A percentile compares a stretch with the other conserved stretches of the same genome.
Conservation (phyloP, 2,113 vertebrate species). For the Hemicordylus capensis region DNA sequence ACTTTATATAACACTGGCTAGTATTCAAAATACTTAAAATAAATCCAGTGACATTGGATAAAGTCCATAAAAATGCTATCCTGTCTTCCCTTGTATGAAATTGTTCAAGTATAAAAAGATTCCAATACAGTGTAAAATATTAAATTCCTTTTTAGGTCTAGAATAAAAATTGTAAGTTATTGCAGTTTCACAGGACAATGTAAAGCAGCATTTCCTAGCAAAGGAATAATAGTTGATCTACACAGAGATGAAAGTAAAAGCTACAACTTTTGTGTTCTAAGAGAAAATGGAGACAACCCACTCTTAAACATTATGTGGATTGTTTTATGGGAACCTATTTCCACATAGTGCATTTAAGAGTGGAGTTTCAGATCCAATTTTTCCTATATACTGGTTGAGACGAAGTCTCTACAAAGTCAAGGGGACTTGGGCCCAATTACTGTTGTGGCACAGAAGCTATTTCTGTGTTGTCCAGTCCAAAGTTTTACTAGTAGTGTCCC, state of each 20-base stretch:
- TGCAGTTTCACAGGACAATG: conserved; percentile 88
- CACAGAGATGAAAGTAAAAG: conserved; percentile 76
- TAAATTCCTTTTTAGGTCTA: conserved; percentile 90
- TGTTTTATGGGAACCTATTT: not conserved
- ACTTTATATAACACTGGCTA: conserved; percentile 89
- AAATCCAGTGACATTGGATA: conserved; percentile 96
- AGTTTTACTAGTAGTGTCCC: not conserved
- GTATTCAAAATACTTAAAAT: conserved; percentile 86
- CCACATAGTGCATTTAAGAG: conserved; percentile 66
- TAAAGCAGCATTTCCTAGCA: conserved; percentile 91
- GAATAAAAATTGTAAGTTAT: conserved; percentile 95
- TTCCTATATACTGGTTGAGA: not conserved
- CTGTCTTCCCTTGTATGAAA: conserved; percentile 99
- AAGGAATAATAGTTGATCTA: conserved; percentile 75
- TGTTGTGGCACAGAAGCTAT: not conserved
- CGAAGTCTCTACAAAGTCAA: not conserved
- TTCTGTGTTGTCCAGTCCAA: not conserved
- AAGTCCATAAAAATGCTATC: conserved; percentile 91
- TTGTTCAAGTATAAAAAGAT: conserved; percentile 99
- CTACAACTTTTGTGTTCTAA: conserved; percentile 39
- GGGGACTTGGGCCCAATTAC: not conserved
- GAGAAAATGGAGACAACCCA: conserved; percentile 1
- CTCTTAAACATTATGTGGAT: not conserved
- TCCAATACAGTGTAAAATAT: conserved; percentile 98
- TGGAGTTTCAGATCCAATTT: conserved; percentile 18